A percentile compares a stretch with the other conserved stretches of the same genome.
Evolutionary conservation across 2,888 invertebrate genomes (phyloP).

Genomic region (Hyalella azteca): DNA sequence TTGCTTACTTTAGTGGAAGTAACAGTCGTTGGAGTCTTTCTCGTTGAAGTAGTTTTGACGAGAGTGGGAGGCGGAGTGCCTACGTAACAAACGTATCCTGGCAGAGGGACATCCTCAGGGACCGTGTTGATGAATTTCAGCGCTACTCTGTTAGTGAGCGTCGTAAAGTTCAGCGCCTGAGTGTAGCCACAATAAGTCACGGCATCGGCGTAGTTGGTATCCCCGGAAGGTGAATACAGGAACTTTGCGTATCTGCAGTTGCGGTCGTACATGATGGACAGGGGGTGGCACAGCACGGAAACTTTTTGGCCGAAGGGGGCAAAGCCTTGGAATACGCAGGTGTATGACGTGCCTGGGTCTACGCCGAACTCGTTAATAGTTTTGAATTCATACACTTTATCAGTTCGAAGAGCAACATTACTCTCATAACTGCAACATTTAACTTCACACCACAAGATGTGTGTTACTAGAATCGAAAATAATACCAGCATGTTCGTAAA

Average conservation of each 20-base stretch:
- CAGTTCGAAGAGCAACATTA: neutral
- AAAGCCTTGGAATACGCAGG: neutral
- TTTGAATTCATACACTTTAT: neutral
- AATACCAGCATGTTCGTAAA: no score
- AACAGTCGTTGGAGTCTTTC: neutral
- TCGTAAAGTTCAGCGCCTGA: neutral
- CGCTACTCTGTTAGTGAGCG: neutral
- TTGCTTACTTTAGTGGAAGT: no score
- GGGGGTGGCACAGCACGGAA: neutral
- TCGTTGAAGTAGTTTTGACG: neutral
- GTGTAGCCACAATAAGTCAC: neutral
- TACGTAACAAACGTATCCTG: slow-evolving; percentile 4
- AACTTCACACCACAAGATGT: neutral
- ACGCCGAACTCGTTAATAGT: neutral
- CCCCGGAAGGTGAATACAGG: neutral
- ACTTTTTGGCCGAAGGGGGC: neutral
- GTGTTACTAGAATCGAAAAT: no score
- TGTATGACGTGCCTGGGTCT: neutral
- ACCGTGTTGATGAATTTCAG: neutral
- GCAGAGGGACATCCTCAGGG: neutral
- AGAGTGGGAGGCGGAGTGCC: slow-evolving; percentile 17
- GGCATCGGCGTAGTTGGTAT: neutral
- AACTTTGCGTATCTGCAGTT: neutral
- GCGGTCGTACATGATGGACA: neutral
- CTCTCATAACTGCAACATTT: neutral